Percentiles rank a stretch among this genome's conserved stretches.
Conservation (phyloP, 2,113 vertebrate species). For the Lipotes vexillifer region DNA sequence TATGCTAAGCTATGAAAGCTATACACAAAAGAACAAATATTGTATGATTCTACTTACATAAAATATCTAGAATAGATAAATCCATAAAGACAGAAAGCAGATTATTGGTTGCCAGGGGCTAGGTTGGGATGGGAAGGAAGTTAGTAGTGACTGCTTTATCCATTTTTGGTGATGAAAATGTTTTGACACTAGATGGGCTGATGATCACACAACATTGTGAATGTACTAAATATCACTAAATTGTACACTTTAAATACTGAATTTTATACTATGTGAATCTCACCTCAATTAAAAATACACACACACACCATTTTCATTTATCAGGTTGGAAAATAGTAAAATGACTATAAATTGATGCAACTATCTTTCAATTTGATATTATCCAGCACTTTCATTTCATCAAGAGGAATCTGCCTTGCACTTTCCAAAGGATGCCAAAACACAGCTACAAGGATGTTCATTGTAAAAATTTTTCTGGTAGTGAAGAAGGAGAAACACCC, state of each 20-base stretch:
- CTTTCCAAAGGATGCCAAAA: not conserved
- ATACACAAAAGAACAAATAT: not conserved
- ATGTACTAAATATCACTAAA: not conserved
- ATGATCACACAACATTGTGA: not conserved
- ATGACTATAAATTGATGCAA: not conserved
- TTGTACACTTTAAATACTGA: not conserved
- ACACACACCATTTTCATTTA: not conserved
- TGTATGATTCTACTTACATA: not conserved
- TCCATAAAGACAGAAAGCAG: not conserved
- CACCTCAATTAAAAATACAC: not conserved
- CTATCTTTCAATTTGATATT: not conserved
- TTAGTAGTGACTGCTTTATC: no score
- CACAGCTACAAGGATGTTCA: not conserved
- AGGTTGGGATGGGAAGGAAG: not conserved
- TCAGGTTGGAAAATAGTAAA: not conserved
- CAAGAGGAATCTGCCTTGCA: not conserved
- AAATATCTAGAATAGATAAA: not conserved
- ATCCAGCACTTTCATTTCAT: not conserved
- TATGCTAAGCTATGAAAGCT: not conserved
- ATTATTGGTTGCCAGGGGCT: not conserved
- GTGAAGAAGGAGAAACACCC: not conserved
- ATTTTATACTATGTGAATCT: not conserved
- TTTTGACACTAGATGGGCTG: not conserved
- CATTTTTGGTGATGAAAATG: not conserved
- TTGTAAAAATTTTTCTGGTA: not conserved